Evolutionary conservation across 2,113 vertebrate species (phyloP).

Genomic region (Alligator mississippiensis): DNA sequence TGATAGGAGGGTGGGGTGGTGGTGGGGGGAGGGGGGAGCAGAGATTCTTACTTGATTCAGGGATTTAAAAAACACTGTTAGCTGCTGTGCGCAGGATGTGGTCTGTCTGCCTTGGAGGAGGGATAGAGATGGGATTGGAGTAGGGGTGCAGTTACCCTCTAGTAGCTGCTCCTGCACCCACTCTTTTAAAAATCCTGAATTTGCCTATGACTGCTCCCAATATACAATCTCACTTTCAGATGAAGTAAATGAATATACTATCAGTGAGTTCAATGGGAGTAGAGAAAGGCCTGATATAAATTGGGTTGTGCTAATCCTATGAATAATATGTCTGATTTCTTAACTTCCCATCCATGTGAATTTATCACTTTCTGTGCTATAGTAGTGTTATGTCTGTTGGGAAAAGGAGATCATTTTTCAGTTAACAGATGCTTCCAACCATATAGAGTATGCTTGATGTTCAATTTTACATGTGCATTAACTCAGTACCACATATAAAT

Average conservation of each 20-base stretch:
- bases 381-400: not conserved
- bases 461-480: not conserved
- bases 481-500: not conserved
- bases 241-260: not conserved
- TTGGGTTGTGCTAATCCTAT: not conserved
- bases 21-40: no score
- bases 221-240: not conserved
- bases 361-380: not conserved
- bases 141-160: no score
- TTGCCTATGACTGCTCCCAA: not conserved
- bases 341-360: not conserved
- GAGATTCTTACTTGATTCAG: no score
- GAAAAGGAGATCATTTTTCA: not conserved
- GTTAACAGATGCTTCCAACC: not conserved
- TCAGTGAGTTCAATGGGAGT: not conserved
- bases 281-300: not conserved
- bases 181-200: no score
- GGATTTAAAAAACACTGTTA: no score
- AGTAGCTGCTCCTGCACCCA: no score
- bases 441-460: not conserved
- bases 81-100: no score
- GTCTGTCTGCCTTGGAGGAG: no score
- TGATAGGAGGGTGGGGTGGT: no score
- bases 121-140: no score
- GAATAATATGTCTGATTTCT: not conserved